These are phyloP conservation scores for Drosophila bipectinata DNA, from an alignment of 1,140 invertebrate species.

Conservation along the genomic window DNA sequence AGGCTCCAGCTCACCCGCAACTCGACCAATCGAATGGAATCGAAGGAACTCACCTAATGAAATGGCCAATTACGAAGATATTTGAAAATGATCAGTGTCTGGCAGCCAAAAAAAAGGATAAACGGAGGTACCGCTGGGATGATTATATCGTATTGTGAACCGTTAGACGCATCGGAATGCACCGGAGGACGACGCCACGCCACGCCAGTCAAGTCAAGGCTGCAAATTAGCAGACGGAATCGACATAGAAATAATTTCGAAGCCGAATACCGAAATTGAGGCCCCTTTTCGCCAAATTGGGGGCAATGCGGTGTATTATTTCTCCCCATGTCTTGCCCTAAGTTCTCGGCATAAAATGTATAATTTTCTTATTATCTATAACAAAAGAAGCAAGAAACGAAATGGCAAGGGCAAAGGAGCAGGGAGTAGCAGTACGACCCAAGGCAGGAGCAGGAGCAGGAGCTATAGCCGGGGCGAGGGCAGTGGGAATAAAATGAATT, in stretches of 20 bases:
- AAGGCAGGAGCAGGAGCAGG: slow-evolving; percentile 1
- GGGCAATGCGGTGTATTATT: slow-evolving; percentile 74
- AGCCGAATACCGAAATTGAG: slow-evolving; percentile 60
- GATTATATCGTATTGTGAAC: slow-evolving; percentile 60
- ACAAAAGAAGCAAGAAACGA: slow-evolving; percentile 31
- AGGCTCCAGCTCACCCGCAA: neutral
- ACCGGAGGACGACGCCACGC: slow-evolving; percentile 25
- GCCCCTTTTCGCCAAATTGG: slow-evolving; percentile 59
- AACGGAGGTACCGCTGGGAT: slow-evolving; percentile 40
- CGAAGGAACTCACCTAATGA: slow-evolving; percentile 70
- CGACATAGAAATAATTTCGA: slow-evolving; percentile 65
- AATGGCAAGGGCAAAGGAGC: slow-evolving; percentile 43
- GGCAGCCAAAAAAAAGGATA: slow-evolving; percentile 53
- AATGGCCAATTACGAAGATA: slow-evolving; percentile 68
- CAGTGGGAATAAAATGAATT: slow-evolving; percentile 76
- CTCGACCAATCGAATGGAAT: slow-evolving; percentile 31
- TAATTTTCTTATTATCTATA: slow-evolving; percentile 83
- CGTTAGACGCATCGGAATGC: slow-evolving; percentile 81
- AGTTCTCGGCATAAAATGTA: slow-evolving; percentile 74
- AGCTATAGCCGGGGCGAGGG: slow-evolving; percentile 3
- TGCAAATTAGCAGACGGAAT: slow-evolving; percentile 31
- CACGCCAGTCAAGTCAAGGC: slow-evolving; percentile 20
- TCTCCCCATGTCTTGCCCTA: slow-evolving; percentile 10
- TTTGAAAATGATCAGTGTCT: slow-evolving; percentile 69
- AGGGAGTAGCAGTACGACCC: slow-evolving; percentile 14